Conservation (phyloP, 2,113 vertebrate species). For the Sapajus apella region DNA sequence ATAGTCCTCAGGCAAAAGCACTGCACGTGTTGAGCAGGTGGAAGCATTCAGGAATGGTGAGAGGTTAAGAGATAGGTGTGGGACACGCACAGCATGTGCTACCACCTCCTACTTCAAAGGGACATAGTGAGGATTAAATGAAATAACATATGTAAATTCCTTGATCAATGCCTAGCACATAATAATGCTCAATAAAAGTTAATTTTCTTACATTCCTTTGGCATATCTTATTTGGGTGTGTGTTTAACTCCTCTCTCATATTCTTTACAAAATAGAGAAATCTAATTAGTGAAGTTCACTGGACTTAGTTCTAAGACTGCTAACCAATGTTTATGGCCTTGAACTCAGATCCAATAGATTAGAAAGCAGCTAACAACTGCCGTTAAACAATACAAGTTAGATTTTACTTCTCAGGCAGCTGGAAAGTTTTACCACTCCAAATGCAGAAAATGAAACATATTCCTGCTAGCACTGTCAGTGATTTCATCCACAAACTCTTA, state of each 20-base stretch:
- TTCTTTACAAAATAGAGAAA: neutral
- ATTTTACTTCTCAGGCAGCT: slow-evolving; percentile 9
- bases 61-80: neutral
- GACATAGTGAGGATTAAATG: neutral
- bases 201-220: neutral
- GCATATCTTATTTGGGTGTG: neutral
- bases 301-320: neutral
- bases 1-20: neutral
- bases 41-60: neutral
- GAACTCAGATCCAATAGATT: neutral
- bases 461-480: neutral
- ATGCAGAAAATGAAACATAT: neutral
- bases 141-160: neutral
- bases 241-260: neutral
- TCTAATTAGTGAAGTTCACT: neutral
- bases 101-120: neutral
- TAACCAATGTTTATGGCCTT: slow-evolving; percentile 11
- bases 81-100: neutral
- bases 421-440: neutral
- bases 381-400: neutral
- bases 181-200: neutral
- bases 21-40: neutral
- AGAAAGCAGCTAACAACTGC: neutral
- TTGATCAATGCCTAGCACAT: neutral
- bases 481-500: neutral